Evolutionary conservation across 53 echinoderm and acorn worm species (phyloP).

Genomic region (Hippasteria phrygiana): DNA sequence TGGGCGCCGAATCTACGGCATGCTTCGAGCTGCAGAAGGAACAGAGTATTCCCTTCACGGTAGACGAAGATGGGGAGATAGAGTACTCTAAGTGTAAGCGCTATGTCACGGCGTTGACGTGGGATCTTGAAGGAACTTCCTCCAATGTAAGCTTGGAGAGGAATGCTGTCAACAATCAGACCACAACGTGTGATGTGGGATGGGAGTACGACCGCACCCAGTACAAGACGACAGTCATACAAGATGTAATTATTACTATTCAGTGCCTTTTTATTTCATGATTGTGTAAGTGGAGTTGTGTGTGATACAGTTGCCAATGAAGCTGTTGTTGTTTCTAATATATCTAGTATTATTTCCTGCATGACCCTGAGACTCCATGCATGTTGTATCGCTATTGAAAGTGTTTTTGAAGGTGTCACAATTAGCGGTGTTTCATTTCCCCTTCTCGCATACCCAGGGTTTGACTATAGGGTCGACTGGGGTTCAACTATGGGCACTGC

Average conservation of each 20-base stretch:
- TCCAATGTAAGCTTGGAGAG: neutral
- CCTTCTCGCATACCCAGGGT: too few relatives aligned
- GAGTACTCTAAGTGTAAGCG: constrained; percentile 47
- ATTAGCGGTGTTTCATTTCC: too few relatives aligned
- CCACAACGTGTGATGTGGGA: constrained; percentile 21
- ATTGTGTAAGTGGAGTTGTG: neutral
- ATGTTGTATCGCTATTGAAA: too few relatives aligned
- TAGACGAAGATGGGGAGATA: constrained; percentile 8
- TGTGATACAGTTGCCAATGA: neutral
- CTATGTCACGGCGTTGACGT: neutral
- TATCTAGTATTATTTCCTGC: too few relatives aligned
- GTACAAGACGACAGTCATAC: constrained; percentile 51
- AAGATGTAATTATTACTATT: constrained; percentile 25
- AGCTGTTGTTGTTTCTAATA: too few relatives aligned
- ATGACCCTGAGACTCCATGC: too few relatives aligned
- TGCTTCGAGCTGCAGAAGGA: constrained; percentile 39
- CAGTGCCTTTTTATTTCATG: neutral
- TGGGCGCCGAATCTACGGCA: neutral
- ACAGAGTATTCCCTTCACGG: constrained; percentile 27
- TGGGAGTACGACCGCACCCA: constrained; percentile 69
- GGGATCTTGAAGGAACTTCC: neutral
- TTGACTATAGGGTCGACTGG: too few relatives aligned
- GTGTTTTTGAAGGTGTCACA: too few relatives aligned
- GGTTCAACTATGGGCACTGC: too few relatives aligned
- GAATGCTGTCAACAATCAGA: constrained; percentile 2